Conservation (phyloP, 2,888 invertebrate genomes). For the Scotopteryx bipunctaria region DNA sequence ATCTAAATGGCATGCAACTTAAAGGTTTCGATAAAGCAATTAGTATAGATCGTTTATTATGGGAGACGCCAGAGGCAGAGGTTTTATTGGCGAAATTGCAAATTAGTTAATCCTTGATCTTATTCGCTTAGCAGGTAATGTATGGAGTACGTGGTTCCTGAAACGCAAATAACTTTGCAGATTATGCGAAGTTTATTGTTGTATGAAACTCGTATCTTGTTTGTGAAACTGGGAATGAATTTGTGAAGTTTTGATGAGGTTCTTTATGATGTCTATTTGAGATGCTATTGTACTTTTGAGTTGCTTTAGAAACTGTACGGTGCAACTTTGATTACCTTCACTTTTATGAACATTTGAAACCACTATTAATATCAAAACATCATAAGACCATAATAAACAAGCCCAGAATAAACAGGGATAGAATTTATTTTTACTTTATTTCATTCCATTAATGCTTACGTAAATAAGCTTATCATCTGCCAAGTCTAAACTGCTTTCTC, state of each 20-base stretch:
- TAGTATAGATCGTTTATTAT: conserved; percentile 62
- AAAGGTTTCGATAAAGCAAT: conserved; percentile 63
- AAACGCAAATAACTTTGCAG: conserved; percentile 55
- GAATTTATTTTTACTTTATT: too few species aligned
- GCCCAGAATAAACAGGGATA: too few species aligned
- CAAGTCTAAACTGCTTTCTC: conserved; percentile 31
- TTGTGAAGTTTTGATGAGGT: conserved; percentile 55
- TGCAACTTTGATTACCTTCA: background rate
- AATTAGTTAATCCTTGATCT: conserved; percentile 66
- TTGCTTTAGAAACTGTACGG: conserved; percentile 5
- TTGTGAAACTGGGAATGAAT: conserved; percentile 49
- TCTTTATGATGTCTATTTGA: conserved; percentile 44
- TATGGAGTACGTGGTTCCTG: conserved; percentile 57
- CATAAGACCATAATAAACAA: too few species aligned
- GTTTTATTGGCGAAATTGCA: conserved; percentile 75
- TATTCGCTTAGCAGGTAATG: conserved; percentile 63
- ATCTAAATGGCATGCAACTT: conserved; percentile 66
- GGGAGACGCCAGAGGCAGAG: conserved; percentile 57
- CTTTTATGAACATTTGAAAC: background rate
- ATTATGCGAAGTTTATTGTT: conserved; percentile 52
- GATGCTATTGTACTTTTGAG: conserved; percentile 22
- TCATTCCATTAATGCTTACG: too few species aligned
- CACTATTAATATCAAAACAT: too few species aligned
- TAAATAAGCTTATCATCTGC: background rate
- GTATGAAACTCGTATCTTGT: conserved; percentile 55